Percentiles rank a stretch among this genome's conserved stretches.
Conservation (phyloP, 2,888 invertebrate species). For the Falcaria lacertinaria region DNA sequence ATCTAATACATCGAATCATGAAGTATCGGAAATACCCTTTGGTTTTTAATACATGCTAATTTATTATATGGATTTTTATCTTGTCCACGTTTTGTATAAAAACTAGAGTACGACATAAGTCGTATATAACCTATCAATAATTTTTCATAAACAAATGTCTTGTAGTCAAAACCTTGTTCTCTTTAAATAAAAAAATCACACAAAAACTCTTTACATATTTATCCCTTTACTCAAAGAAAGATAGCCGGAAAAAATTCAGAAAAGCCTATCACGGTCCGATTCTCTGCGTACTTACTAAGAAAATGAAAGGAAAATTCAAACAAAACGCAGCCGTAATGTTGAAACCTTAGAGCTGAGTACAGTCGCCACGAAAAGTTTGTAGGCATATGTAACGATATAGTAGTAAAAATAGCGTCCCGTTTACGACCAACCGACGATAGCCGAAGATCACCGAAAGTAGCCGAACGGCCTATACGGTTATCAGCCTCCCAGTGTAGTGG, state of each 20-base stretch:
- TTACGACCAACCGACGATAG: conserved; percentile 51
- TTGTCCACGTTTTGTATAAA: too few species aligned
- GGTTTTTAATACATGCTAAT: too few species aligned
- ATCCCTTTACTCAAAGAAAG: conserved; percentile 57
- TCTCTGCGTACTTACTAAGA: conserved; percentile 25
- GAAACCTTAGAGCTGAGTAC: conserved; percentile 10
- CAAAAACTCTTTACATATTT: conserved; percentile 44
- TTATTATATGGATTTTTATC: too few species aligned
- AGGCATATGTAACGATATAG: conserved; percentile 41
- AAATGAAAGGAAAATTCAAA: conserved; percentile 8
- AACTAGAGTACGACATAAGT: too few species aligned
- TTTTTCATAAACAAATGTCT: too few species aligned
- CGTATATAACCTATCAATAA: too few species aligned
- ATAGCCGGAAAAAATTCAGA: conserved; percentile 61
- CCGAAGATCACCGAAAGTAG: conserved; percentile 51
- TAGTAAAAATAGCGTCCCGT: conserved; percentile 60
- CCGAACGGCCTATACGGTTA: conserved; percentile 36
- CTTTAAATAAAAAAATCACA: conserved; percentile 14
- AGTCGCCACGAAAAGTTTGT: conserved; percentile 8
- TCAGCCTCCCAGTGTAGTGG: conserved; percentile 18
- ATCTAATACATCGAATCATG: too few species aligned
- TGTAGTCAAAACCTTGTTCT: too few species aligned
- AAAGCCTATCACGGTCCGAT: conserved; percentile 58
- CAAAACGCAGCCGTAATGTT: conserved; percentile 28
- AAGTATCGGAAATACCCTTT: too few species aligned